Percentiles rank a stretch among this genome's conserved stretches.
These are phyloP conservation scores for Drosophila tristis DNA, from an alignment of 1,140 invertebrate species.

Conservation along the genomic window DNA sequence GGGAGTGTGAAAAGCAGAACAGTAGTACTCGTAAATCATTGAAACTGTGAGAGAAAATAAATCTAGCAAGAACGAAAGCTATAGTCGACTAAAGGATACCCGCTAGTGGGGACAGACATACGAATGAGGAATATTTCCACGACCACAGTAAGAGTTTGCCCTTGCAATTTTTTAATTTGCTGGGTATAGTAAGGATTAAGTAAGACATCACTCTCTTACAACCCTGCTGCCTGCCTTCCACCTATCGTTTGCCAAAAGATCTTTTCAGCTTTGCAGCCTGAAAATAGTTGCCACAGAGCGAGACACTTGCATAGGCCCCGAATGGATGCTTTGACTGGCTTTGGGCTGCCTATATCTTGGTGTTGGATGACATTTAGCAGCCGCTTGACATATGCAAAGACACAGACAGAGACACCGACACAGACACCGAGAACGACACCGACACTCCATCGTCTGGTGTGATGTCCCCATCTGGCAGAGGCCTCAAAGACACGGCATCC, in stretches of 20 bases:
- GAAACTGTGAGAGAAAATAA: slow-evolving; percentile 49
- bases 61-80: background rate
- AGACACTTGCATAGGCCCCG: slow-evolving; percentile 1
- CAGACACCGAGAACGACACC: background rate
- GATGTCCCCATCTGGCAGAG: slow-evolving; percentile 38
- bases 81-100: too few species aligned
- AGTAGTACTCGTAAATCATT: slow-evolving; percentile 35
- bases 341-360: slow-evolving; percentile 24
- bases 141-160: too few species aligned
- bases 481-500: slow-evolving; percentile 35
- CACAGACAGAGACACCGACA: slow-evolving; percentile 15
- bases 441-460: background rate
- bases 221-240: background rate
- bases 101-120: too few species aligned
- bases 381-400: slow-evolving; percentile 43
- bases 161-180: too few species aligned
- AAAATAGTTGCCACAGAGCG: slow-evolving; percentile 2
- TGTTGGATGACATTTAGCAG: slow-evolving; percentile 61
- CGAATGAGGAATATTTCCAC: too few species aligned
- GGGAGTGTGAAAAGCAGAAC: slow-evolving; percentile 5
- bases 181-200: slow-evolving; percentile 19
- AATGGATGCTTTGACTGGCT: slow-evolving; percentile 47
- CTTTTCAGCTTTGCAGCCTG: slow-evolving; percentile 2
- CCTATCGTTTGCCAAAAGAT: slow-evolving; percentile 10
- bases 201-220: slow-evolving; percentile 17